These are phyloP conservation scores for Zosterops hypoxanthus DNA, from an alignment of 2,113 vertebrate species.

Conservation along the genomic window DNA sequence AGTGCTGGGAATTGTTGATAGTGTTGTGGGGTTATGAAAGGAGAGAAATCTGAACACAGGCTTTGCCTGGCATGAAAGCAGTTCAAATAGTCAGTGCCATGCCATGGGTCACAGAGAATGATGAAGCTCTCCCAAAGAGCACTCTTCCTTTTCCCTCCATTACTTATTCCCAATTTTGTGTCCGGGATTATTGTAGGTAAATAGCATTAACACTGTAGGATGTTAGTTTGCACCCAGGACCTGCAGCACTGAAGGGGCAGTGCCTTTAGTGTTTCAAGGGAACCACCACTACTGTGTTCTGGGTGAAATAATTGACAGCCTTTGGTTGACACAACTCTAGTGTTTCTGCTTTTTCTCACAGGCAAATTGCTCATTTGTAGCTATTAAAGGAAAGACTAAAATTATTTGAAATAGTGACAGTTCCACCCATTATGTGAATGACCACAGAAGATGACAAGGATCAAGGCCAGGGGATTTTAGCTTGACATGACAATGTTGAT, in stretches of 20 bases:
- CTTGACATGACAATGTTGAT: not conserved
- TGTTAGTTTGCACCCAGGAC: not conserved
- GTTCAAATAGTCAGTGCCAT: not conserved
- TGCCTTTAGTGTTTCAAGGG: accelerated
- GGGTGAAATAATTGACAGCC: not conserved
- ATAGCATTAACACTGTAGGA: not conserved
- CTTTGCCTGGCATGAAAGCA: not conserved
- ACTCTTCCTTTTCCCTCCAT: not conserved
- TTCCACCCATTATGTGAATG: not conserved
- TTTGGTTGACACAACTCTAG: not conserved
- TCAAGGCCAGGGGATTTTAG: not conserved
- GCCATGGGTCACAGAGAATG: not conserved
- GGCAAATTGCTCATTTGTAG: not conserved
- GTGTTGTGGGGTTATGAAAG: not conserved
- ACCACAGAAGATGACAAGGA: not conserved
- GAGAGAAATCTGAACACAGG: not conserved
- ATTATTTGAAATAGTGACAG: not conserved
- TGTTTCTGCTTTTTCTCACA: not conserved
- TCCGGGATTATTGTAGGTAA: not conserved
- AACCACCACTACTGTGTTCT: accelerated
- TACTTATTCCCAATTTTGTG: not conserved
- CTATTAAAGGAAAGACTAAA: not conserved
- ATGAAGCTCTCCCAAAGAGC: not conserved
- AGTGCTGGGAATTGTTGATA: not conserved
- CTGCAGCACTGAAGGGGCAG: not conserved